These are phyloP conservation scores for Bovichtus variegatus DNA, from an alignment of 2,797 vertebrate species.

Conservation along the genomic window DNA sequence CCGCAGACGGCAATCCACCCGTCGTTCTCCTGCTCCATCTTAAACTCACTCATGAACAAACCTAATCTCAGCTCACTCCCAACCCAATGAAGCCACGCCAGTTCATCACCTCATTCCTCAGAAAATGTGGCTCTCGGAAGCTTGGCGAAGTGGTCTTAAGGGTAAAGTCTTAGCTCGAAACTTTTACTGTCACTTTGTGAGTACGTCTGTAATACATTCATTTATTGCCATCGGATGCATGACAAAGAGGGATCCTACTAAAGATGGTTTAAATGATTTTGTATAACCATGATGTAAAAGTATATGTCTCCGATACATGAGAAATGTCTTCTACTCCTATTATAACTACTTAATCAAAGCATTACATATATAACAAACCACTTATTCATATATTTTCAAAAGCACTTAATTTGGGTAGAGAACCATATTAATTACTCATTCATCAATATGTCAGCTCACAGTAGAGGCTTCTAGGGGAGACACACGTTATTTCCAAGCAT, in stretches of 20 bases:
- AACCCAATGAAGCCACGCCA: background rate
- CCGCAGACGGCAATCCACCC: slow-evolving; percentile 8
- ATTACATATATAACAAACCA: background rate
- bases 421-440: slow-evolving; percentile 28
- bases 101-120: background rate
- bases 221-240: background rate
- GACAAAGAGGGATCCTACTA: background rate
- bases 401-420: background rate
- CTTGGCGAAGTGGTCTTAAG: background rate
- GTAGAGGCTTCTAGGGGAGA: slow-evolving; percentile 20
- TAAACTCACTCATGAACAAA: slow-evolving; percentile 4
- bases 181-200: background rate
- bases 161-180: background rate
- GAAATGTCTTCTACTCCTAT: background rate
- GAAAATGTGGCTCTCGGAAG: background rate
- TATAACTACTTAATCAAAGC: slow-evolving; percentile 17
- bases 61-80: background rate
- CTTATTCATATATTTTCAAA: slow-evolving; percentile 13
- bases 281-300: background rate
- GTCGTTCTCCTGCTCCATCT: slow-evolving; percentile 11
- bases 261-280: background rate
- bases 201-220: background rate
- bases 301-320: background rate
- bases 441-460: slow-evolving; percentile 30
- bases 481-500: slow-evolving; percentile 46